phyloP scores from a whole-genome alignment of 2,113 vertebrate genomes.

The Cephalopterus ornatus region DNA sequence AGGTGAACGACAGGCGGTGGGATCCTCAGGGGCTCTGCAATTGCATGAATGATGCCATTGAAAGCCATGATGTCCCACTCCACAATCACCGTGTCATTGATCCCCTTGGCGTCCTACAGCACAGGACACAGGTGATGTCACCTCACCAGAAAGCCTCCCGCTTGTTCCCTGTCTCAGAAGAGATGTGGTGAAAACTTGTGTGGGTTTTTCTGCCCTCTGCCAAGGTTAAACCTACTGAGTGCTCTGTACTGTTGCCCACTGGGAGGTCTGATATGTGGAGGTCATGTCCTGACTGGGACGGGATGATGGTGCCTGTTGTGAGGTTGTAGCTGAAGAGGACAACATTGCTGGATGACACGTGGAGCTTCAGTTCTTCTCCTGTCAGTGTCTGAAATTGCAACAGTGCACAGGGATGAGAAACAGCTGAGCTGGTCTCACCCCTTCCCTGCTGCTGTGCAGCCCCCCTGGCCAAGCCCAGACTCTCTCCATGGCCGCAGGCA shows the following conservation, averaged over 20 bases:
- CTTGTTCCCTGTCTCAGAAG: background rate
- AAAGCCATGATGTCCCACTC: slow-evolving; percentile 88
- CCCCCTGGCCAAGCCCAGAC: background rate
- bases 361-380: slow-evolving; percentile 87
- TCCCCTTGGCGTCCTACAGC: slow-evolving; percentile 71
- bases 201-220: background rate
- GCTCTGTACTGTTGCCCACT: slow-evolving; percentile 55
- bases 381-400: slow-evolving; percentile 80
- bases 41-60: slow-evolving; percentile 91
- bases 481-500: background rate
- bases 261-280: slow-evolving; percentile 66
- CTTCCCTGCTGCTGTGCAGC: background rate
- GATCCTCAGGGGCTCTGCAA: slow-evolving; percentile 80
- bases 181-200: background rate
- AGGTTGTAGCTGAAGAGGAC: slow-evolving; percentile 79
- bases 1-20: slow-evolving; percentile 63
- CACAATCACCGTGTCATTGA: slow-evolving; percentile 80
- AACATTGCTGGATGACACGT: slow-evolving; percentile 79
- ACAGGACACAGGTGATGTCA: background rate
- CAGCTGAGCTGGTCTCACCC: background rate
- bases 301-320: slow-evolving; percentile 72
- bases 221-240: slow-evolving; percentile 15
- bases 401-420: background rate
- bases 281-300: slow-evolving; percentile 79
- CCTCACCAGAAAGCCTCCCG: background rate